These are phyloP conservation scores for Phoeniculus purpureus DNA, from an alignment of 2,797 vertebrate species.

Conservation along the genomic window DNA sequence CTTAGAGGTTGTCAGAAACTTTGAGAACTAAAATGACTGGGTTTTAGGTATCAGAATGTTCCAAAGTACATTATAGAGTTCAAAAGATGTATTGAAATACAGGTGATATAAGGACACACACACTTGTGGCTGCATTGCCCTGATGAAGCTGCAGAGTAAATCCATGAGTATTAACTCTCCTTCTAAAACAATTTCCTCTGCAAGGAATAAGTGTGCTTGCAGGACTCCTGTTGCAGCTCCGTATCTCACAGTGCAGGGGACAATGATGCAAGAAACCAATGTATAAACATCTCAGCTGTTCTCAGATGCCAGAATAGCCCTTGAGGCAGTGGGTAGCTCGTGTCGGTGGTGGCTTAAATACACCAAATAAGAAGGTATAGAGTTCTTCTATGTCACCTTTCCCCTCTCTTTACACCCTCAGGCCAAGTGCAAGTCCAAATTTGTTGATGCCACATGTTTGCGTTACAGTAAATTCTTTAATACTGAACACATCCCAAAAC, in stretches of 20 bases:
- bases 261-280: not conserved
- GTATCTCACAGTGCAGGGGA: not conserved
- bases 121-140: not conserved
- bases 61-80: not conserved
- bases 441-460: not conserved
- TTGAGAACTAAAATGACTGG: not conserved
- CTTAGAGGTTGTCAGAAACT: conserved; percentile 28
- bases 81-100: not conserved
- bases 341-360: not conserved
- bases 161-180: not conserved
- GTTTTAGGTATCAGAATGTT: conserved; percentile 46
- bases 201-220: not conserved
- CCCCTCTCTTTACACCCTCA: not conserved
- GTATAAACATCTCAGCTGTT: not conserved
- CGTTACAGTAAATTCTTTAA: not conserved
- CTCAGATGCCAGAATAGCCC: not conserved
- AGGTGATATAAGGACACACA: not conserved
- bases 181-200: not conserved
- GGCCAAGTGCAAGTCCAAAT: not conserved
- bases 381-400: not conserved
- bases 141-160: not conserved
- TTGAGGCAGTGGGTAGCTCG: not conserved
- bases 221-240: not conserved
- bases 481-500: not conserved
- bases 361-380: not conserved